A percentile compares a stretch with the other conserved stretches of the same genome.
Evolutionary conservation across 2,797 vertebrate species (phyloP).

Genomic region (Melanotaenia nigrans): DNA sequence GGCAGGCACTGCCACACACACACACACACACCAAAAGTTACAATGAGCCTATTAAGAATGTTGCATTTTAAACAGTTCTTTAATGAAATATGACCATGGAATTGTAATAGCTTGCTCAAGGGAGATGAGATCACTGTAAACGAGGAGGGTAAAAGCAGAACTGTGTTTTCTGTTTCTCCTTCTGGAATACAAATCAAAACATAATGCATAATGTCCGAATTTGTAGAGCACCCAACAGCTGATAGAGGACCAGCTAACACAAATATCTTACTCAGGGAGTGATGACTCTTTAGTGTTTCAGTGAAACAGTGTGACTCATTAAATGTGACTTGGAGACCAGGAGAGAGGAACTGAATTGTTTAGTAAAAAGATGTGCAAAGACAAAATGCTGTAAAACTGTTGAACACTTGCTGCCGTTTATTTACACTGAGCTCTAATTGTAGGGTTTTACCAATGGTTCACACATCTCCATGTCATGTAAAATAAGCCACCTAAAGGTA

Average conservation of each 20-base stretch:
- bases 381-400: neutral
- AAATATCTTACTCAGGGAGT: constrained; percentile 7
- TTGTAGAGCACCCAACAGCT: constrained; percentile 36
- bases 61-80: constrained; percentile 66
- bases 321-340: neutral
- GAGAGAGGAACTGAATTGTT: neutral
- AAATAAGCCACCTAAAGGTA: no score
- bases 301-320: neutral
- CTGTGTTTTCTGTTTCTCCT: constrained; percentile 54
- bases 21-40: constrained; percentile 51
- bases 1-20: constrained; percentile 15
- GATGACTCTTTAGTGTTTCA: constrained; percentile 16
- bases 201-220: constrained; percentile 62
- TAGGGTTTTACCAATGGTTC: no score
- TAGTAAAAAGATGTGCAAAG: neutral
- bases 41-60: constrained; percentile 65
- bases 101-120: constrained; percentile 65
- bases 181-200: constrained; percentile 67
- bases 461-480: no score
- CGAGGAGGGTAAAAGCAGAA: constrained; percentile 51
- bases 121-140: constrained; percentile 58
- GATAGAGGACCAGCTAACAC: constrained; percentile 28
- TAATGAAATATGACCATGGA: constrained; percentile 73
- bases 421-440: no score
- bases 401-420: neutral